Percentiles rank a stretch among this genome's conserved stretches.
Conservation (phyloP, 2,797 vertebrate species). For the Schizopygopsis pylzovi region DNA sequence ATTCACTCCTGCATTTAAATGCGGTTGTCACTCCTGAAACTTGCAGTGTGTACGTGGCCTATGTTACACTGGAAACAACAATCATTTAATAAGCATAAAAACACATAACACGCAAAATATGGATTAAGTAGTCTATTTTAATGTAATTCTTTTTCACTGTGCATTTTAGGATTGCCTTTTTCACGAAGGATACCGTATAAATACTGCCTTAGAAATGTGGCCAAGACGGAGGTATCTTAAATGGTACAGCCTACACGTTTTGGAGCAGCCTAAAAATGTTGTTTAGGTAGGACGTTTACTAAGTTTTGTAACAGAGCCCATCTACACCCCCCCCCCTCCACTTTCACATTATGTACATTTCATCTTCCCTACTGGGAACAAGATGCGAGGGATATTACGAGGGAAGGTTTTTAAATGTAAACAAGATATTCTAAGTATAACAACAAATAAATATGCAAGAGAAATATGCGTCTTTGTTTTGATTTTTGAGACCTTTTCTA, state of each 20-base stretch:
- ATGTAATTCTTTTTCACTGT: background rate
- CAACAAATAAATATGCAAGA: conserved; percentile 31
- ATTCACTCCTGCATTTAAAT: too few relatives aligned
- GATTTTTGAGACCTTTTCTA: background rate
- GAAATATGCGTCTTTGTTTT: background rate
- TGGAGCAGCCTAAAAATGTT: background rate
- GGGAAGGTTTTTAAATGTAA: background rate
- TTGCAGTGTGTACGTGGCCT: too few relatives aligned
- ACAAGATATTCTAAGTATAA: conserved; percentile 15
- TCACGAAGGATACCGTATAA: background rate
- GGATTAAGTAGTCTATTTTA: background rate
- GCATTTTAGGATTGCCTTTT: background rate
- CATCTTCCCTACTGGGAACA: conserved; percentile 16
- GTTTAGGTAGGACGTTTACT: too few relatives aligned
- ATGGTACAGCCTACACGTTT: background rate
- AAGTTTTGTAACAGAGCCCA: conserved; percentile 6
- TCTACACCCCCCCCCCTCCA: background rate
- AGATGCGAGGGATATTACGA: background rate
- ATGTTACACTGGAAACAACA: background rate
- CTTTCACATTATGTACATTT: background rate
- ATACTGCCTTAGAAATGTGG: background rate
- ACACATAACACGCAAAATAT: background rate
- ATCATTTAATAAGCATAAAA: background rate
- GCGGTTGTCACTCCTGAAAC: too few relatives aligned
- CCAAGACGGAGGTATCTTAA: background rate